Evolutionary conservation across 1,140 invertebrate species (phyloP).

Genomic region (Palaemon carinicauda): DNA sequence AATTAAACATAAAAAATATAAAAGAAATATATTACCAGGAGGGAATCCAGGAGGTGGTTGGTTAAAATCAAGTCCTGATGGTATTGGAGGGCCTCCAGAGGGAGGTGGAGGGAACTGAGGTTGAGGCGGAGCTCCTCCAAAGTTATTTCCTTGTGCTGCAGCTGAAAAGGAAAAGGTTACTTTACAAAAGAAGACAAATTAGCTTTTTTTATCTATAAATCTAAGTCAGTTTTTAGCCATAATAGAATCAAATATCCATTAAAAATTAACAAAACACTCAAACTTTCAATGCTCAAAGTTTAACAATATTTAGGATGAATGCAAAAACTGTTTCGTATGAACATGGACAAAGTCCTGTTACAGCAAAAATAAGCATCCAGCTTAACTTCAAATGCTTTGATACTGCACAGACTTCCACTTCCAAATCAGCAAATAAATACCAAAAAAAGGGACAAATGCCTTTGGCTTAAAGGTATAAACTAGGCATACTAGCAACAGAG

Average conservation of each 20-base stretch:
- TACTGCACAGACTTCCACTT: too few species aligned
- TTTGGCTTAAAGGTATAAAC: too few species aligned
- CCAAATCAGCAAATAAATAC: too few species aligned
- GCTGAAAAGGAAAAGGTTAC: not conserved
- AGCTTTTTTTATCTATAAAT: not conserved
- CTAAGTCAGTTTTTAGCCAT: not conserved
- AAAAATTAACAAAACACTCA: too few species aligned
- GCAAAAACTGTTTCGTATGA: too few species aligned
- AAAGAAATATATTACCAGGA: conserved; percentile 50
- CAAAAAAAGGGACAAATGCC: too few species aligned
- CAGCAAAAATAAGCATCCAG: too few species aligned
- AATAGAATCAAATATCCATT: not conserved
- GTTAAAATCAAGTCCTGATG: conserved; percentile 66
- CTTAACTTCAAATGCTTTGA: too few species aligned
- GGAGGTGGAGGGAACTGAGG: conserved; percentile 53
- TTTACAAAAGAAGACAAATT: not conserved
- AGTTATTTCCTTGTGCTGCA: conserved; percentile 51
- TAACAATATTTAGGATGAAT: too few species aligned
- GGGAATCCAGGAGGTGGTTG: conserved; percentile 69
- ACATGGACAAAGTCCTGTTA: too few species aligned
- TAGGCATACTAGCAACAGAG: too few species aligned
- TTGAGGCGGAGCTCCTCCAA: conserved; percentile 46
- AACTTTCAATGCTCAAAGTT: too few species aligned
- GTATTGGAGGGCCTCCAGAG: conserved; percentile 30
- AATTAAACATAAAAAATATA: not conserved